Evolutionary conservation across 2,113 vertebrate species (phyloP).

Genomic region (Brachionichthys hirsutus): DNA sequence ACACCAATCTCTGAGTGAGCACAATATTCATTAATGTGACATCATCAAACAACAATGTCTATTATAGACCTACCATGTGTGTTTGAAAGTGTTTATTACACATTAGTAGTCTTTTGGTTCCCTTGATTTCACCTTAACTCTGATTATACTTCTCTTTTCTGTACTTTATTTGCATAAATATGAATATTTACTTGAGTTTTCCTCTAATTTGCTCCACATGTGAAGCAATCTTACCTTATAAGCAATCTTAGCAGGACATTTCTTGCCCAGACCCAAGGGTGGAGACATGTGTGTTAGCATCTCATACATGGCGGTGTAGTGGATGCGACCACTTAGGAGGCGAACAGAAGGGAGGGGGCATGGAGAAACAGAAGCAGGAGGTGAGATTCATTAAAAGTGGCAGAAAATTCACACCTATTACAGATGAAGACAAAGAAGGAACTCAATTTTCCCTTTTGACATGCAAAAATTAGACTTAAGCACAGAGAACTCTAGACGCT

Average conservation of each 20-base stretch:
- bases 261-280: slow-evolving; percentile 97
- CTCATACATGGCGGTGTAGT: slow-evolving; percentile 99
- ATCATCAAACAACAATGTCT: too few relatives aligned
- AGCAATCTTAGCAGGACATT: slow-evolving; percentile 97
- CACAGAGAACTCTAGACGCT: not conserved
- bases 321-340: slow-evolving; percentile 89
- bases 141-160: too few relatives aligned
- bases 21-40: not conserved
- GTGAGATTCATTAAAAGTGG: not conserved
- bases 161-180: too few relatives aligned
- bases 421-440: not conserved
- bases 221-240: slow-evolving; percentile 87
- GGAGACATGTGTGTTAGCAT: slow-evolving; percentile 99
- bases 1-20: slow-evolving; percentile 87
- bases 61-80: too few relatives aligned
- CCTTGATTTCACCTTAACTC: too few relatives aligned
- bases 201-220: too few relatives aligned
- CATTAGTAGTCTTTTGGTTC: too few relatives aligned
- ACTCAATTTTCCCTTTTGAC: not conserved
- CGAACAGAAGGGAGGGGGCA: slow-evolving; percentile 52
- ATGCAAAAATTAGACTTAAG: not conserved
- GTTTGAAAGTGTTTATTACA: too few relatives aligned
- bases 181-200: too few relatives aligned
- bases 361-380: slow-evolving; percentile 38
- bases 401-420: not conserved